A percentile compares a stretch with the other conserved stretches of the same genome.
Evolutionary conservation across 2,113 vertebrate genomes (phyloP).

Genomic region (Ailurus styani): DNA sequence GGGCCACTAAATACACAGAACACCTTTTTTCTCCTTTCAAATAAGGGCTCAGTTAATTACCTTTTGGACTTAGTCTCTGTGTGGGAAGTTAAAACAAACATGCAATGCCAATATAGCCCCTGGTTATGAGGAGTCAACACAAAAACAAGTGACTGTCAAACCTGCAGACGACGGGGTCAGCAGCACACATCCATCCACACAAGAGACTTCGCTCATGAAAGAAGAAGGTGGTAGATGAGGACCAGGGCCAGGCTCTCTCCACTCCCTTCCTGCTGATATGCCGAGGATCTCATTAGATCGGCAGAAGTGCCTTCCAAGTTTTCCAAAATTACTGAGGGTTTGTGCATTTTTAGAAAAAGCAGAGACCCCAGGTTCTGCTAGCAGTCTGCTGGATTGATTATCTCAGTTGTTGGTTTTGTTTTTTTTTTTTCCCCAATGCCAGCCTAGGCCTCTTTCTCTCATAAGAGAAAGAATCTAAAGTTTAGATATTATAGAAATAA

Average conservation of each 20-base stretch:
- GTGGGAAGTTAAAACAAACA: constrained; percentile 21
- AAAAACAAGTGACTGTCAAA: not conserved
- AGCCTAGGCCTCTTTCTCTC: not conserved
- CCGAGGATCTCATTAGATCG: not conserved
- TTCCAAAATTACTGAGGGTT: not conserved
- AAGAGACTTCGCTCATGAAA: not conserved
- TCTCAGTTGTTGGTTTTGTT: not conserved
- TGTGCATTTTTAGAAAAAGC: not conserved
- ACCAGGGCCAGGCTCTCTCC: not conserved
- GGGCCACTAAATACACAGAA: not conserved
- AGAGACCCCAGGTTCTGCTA: not conserved
- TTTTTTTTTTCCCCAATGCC: not conserved
- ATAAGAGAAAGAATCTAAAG: constrained; percentile 5
- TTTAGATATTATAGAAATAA: not conserved
- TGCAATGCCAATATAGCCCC: not conserved
- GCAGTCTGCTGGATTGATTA: not conserved
- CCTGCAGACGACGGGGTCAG: not conserved
- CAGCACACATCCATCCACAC: not conserved
- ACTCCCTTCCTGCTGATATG: not conserved
- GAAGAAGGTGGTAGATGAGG: not conserved
- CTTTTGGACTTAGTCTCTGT: not conserved
- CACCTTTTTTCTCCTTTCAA: not conserved
- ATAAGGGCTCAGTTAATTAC: constrained; percentile 17
- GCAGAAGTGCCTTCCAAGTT: not conserved
- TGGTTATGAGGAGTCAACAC: not conserved